Conservation (phyloP, 2,797 vertebrate genomes). For the Micropoecilia bifurca region DNA sequence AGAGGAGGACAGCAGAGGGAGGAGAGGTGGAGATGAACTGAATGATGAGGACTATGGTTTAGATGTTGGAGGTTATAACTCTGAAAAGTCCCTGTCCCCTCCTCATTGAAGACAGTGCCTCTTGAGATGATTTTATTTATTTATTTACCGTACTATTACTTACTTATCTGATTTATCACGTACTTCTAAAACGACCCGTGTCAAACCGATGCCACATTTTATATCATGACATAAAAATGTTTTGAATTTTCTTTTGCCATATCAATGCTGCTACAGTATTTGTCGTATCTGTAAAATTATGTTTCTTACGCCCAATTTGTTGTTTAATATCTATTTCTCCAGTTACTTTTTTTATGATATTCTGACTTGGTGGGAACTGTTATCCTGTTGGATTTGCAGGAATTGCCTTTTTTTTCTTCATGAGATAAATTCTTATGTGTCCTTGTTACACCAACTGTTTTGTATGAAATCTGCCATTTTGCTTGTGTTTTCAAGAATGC, state of each 20-base stretch:
- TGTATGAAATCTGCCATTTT: neutral
- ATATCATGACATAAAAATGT: neutral
- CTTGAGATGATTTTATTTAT: conserved; percentile 54
- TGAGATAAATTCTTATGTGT: neutral
- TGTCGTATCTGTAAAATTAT: neutral
- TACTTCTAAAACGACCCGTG: conserved; percentile 8
- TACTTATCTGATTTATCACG: conserved; percentile 44
- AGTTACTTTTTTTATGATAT: neutral
- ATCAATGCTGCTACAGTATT: conserved; percentile 45
- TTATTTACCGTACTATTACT: conserved; percentile 15
- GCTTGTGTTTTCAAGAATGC: neutral
- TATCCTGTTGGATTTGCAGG: neutral
- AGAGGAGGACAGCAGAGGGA: conserved; percentile 39
- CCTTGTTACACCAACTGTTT: neutral
- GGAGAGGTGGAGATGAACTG: conserved; percentile 58
- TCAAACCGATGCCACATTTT: conserved; percentile 14
- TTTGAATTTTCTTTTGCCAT: conserved; percentile 16
- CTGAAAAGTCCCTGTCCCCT: conserved; percentile 78
- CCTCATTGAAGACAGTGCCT: conserved; percentile 71
- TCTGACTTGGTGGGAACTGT: neutral
- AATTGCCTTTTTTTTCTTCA: neutral
- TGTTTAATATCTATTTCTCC: neutral
- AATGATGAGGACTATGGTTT: conserved; percentile 77
- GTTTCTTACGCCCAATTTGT: neutral
- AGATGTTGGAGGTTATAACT: conserved; percentile 73